Evolutionary conservation across 2,888 invertebrate genomes (phyloP).

Genomic region (Lasioglossum villosulum): DNA sequence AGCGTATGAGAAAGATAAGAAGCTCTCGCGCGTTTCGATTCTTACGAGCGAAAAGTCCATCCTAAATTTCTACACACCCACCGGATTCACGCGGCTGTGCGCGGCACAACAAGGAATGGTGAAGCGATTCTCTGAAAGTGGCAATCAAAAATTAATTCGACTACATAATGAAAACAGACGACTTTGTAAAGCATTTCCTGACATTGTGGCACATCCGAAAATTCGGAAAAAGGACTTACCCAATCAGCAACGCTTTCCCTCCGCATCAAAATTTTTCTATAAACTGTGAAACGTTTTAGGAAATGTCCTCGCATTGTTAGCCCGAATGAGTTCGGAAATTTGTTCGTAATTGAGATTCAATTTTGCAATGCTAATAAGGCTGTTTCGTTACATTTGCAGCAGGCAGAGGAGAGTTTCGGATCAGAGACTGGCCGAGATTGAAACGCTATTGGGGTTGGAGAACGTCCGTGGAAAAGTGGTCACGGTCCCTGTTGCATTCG

Average conservation of each 20-base stretch:
- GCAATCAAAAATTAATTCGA: neutral
- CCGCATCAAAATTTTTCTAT: neutral
- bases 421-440: slow-evolving; percentile 87
- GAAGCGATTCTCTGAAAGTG: neutral
- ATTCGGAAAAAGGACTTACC: neutral
- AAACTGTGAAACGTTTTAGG: no score
- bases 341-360: neutral
- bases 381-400: slow-evolving; percentile 69
- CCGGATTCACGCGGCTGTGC: neutral
- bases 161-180: neutral
- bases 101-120: neutral
- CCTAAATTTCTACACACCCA: neutral
- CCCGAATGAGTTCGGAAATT: neutral
- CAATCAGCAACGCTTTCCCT: neutral
- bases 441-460: slow-evolving; percentile 86
- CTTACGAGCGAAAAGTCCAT: neutral
- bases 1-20: slow-evolving; percentile 13
- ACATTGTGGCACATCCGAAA: neutral
- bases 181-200: neutral
- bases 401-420: slow-evolving; percentile 87
- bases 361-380: neutral
- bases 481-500: slow-evolving; percentile 85
- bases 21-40: neutral
- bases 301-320: no score
- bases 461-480: slow-evolving; percentile 85